A percentile compares a stretch with the other conserved stretches of the same genome.
These are phyloP conservation scores for Euzophera pinguis DNA, from an alignment of 2,888 invertebrate species.

Conservation along the genomic window DNA sequence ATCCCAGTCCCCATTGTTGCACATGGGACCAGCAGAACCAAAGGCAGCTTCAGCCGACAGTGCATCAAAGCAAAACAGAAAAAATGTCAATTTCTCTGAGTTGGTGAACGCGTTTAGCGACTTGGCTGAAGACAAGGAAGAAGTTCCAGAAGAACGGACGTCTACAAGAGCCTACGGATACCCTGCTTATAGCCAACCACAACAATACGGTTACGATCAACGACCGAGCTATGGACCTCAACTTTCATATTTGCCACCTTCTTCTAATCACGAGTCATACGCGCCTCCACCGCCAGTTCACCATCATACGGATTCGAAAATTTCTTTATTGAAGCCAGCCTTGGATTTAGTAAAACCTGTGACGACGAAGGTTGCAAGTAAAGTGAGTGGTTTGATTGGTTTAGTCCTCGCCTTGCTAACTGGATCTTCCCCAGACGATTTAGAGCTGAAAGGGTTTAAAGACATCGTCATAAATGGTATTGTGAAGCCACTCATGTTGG, in stretches of 20 bases:
- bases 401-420: slow-evolving; percentile 52
- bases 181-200: slow-evolving; percentile 22
- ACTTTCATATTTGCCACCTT: slow-evolving; percentile 2
- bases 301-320: slow-evolving; percentile 31
- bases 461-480: slow-evolving; percentile 60
- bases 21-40: slow-evolving; percentile 20
- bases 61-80: slow-evolving; percentile 21
- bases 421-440: slow-evolving; percentile 43
- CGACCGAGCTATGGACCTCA: slow-evolving; percentile 23
- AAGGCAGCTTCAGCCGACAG: slow-evolving; percentile 22
- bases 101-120: slow-evolving; percentile 39
- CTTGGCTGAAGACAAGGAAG: slow-evolving; percentile 30
- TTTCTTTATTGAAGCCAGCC: slow-evolving; percentile 37
- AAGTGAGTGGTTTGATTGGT: slow-evolving; percentile 53
- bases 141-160: slow-evolving; percentile 26
- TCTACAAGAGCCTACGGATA: slow-evolving; percentile 28
- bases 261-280: slow-evolving; percentile 22
- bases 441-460: slow-evolving; percentile 52
- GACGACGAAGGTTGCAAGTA: slow-evolving; percentile 47
- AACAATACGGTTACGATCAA: slow-evolving; percentile 16
- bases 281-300: slow-evolving; percentile 22
- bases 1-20: slow-evolving; percentile 19
- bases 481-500: slow-evolving; percentile 52
- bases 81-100: slow-evolving; percentile 33
- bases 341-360: slow-evolving; percentile 48